Percentiles rank a stretch among this genome's conserved stretches.
Conservation (phyloP, 2,888 invertebrate species). For the Aspidiotus rigidus region DNA sequence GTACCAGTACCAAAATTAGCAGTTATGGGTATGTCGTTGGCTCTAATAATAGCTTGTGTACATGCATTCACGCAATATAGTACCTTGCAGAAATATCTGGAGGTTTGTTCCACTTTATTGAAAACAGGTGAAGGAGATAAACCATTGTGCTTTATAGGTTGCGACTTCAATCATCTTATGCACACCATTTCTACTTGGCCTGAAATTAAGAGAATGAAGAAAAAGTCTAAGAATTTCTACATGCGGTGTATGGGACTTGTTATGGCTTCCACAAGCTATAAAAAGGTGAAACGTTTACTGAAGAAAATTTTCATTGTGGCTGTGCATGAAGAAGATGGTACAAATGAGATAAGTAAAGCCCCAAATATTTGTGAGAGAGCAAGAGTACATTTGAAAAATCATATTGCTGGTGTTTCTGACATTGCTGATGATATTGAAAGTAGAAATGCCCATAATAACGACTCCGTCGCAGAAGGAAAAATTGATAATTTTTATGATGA, state of each 20-base stretch:
- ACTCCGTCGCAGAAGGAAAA: conserved; percentile 14
- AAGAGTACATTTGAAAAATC: not conserved
- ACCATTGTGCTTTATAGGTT: not conserved
- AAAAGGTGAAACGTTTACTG: conserved; percentile 6
- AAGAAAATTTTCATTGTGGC: conserved; percentile 12
- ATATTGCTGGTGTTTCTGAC: not conserved
- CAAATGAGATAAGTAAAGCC: no score
- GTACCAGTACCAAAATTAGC: conserved; percentile 26
- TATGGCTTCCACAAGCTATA: not conserved
- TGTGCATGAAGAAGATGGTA: conserved; percentile 14
- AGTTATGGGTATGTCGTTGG: conserved; percentile 27
- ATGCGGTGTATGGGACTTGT: not conserved
- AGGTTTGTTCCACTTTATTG: conserved; percentile 26
- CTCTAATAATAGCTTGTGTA: conserved; percentile 27
- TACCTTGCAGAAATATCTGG: conserved; percentile 16
- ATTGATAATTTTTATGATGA: conserved; percentile 14
- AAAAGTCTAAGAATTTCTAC: not conserved
- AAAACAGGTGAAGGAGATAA: no score
- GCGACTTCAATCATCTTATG: not conserved
- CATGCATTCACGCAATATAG: conserved; percentile 26
- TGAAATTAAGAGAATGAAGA: not conserved
- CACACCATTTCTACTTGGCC: not conserved
- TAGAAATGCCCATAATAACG: conserved; percentile 10
- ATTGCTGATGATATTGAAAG: not conserved
- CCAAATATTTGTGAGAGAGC: not conserved